Base-by-base conservation (phyloP, 1,140 invertebrate genomes). In the Drosophila gunungcola region DNA sequence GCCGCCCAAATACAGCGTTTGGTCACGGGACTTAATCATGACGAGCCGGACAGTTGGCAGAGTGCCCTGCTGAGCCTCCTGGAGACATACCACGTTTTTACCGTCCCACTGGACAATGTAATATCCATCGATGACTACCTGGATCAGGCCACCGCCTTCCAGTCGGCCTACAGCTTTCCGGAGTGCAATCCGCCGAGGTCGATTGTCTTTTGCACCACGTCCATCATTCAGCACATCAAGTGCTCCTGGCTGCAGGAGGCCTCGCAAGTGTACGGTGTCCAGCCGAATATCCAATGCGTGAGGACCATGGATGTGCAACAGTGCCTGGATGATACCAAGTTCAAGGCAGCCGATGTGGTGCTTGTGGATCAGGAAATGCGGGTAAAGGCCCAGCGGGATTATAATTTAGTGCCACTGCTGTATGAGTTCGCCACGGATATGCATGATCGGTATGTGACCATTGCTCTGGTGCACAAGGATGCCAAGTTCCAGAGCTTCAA, bases 181-280 rank as follows among this genome's bases (percentile, higher is more conserved):
- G 93, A 94, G 1, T 96, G 96, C 78, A 94, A 94, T 81, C 95
- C 95, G 0, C 94, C 95, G 0, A 93, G 95, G 5, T 93, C 94
- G 25, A 93, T 95, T 34, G 93, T 93, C 0, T 92, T 95, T 43
- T 96, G 95, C 74, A 95, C 95, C 0, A 94, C 94, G 0, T 95
- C 95, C 0, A 93, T 95, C 39, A 82, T 95, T 1, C 95, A 96
- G 64, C 94, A 94, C 36, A 93, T 94, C 34, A 97, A 97, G 79
- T 97, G 97, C 80, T 93, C 94, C 9, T 96, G 95, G 95, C 80
- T 97, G 74, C 94, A 94, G 70, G 95, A 96, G 79, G 95, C 95
- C 0, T 94, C 95, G 0, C 92, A 94, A 3, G 95, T 95, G 1
- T 95, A 96, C 78, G 96, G 96, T 1, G 92, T 97, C 0, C 94